phyloP scores from a whole-genome alignment of 2,113 vertebrate species.

The Symphodus melops region DNA sequence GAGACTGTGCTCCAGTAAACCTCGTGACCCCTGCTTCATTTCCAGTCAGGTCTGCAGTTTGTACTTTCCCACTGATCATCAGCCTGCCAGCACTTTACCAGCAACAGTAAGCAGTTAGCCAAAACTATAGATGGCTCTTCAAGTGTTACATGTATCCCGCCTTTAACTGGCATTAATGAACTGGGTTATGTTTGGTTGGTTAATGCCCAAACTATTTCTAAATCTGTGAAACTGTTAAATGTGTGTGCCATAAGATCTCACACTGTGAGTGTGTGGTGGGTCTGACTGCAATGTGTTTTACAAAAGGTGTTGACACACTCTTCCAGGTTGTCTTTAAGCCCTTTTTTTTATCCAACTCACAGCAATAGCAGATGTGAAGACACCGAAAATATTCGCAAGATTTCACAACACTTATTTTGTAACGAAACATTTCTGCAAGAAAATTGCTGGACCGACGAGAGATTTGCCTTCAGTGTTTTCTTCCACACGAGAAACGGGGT shows the following conservation, averaged over 20 bases:
- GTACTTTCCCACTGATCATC: constrained; percentile 24
- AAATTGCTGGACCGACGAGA: too few relatives aligned
- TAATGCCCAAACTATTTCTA: not conserved
- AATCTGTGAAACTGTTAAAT: not conserved
- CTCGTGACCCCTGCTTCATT: constrained; percentile 19
- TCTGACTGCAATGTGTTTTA: not conserved
- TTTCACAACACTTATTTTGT: too few relatives aligned
- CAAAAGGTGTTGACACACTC: not conserved
- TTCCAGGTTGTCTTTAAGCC: not conserved
- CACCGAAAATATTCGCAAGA: not conserved
- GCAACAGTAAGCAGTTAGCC: constrained; percentile 13
- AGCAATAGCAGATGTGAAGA: not conserved
- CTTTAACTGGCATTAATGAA: not conserved
- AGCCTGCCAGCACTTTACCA: not conserved
- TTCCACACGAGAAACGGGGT: too few relatives aligned
- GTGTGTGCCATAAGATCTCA: not conserved
- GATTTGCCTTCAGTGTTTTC: too few relatives aligned
- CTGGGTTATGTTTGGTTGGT: constrained; percentile 2
- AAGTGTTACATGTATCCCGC: constrained; percentile 8
- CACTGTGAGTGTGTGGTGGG: not conserved
- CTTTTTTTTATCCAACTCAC: not conserved
- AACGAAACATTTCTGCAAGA: too few relatives aligned
- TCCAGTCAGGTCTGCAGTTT: constrained; percentile 26
- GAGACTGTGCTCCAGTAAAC: constrained; percentile 22
- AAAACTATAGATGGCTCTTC: constrained; percentile 3